These are phyloP conservation scores for Sturnira hondurensis DNA, from an alignment of 2,113 vertebrate species.

Conservation along the genomic window DNA sequence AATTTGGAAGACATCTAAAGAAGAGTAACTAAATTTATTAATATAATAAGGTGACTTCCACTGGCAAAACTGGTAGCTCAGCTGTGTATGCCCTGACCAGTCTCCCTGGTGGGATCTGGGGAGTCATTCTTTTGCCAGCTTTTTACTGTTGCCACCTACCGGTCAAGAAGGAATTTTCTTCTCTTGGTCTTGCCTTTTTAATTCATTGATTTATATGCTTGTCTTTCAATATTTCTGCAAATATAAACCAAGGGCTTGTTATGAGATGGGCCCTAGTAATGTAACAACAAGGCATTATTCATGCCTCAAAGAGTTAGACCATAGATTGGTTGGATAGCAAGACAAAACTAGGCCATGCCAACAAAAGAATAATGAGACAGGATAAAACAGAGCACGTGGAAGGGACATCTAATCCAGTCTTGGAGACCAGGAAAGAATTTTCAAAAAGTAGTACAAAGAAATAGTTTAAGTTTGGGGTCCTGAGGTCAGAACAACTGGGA, in stretches of 20 bases:
- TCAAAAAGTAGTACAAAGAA: not conserved
- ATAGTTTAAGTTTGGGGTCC: not conserved
- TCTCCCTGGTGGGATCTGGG: not conserved
- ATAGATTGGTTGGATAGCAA: not conserved
- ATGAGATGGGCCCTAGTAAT: too few relatives aligned
- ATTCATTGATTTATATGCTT: not conserved
- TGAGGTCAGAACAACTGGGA: not conserved
- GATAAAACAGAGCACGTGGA: too few relatives aligned
- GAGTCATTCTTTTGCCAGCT: not conserved
- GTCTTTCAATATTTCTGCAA: not conserved
- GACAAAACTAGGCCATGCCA: not conserved
- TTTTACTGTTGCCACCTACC: not conserved
- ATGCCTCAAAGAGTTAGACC: not conserved
- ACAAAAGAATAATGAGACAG: not conserved
- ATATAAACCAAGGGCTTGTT: not conserved
- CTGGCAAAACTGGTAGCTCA: not conserved
- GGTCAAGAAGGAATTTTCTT: not conserved
- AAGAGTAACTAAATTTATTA: not conserved
- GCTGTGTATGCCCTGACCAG: accelerated
- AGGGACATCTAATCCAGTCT: not conserved
- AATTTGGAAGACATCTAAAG: not conserved
- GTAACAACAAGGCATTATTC: not conserved
- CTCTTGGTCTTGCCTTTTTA: not conserved
- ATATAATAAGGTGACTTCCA: not conserved
- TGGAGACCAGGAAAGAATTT: not conserved